Evolutionary conservation across 2,113 vertebrate genomes (phyloP).

Genomic region (Sinocyclocheilus maitianheensis): DNA sequence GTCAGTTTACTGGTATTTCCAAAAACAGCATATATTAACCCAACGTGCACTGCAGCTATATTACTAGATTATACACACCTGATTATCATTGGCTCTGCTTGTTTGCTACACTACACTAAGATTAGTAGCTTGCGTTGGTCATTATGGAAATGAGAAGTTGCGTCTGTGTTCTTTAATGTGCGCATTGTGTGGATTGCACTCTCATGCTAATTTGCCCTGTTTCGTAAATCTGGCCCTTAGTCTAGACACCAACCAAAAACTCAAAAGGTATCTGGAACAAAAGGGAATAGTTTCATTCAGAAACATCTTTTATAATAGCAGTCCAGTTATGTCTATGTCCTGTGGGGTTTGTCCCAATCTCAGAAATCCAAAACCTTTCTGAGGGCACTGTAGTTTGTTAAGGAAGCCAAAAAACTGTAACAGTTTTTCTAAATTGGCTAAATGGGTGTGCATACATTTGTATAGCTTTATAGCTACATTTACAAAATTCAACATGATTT

Average conservation of each 20-base stretch:
- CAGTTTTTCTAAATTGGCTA: constrained; percentile 22
- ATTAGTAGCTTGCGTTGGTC: too few species aligned
- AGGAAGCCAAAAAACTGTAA: constrained; percentile 55
- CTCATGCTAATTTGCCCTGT: too few species aligned
- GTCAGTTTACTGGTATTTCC: too few species aligned
- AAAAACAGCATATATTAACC: too few species aligned
- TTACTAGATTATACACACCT: too few species aligned
- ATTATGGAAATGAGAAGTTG: too few species aligned
- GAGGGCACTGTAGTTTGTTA: constrained; percentile 22
- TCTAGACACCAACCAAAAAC: not conserved
- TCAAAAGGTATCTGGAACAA: not conserved
- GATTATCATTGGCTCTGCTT: too few species aligned
- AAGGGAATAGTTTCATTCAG: not conserved
- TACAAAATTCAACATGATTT: constrained; percentile 58
- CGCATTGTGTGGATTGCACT: too few species aligned
- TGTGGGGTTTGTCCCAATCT: not conserved
- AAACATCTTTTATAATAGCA: not conserved
- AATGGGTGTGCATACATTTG: not conserved
- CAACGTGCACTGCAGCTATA: too few species aligned
- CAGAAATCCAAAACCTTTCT: constrained; percentile 29
- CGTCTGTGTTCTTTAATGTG: too few species aligned
- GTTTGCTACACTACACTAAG: too few species aligned
- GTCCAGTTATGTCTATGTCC: not conserved
- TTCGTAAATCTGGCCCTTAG: not conserved
- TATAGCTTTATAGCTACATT: constrained; percentile 30